These are phyloP conservation scores for Cyrtonyx montezumae DNA, from an alignment of 2,113 vertebrate genomes.

Conservation along the genomic window DNA sequence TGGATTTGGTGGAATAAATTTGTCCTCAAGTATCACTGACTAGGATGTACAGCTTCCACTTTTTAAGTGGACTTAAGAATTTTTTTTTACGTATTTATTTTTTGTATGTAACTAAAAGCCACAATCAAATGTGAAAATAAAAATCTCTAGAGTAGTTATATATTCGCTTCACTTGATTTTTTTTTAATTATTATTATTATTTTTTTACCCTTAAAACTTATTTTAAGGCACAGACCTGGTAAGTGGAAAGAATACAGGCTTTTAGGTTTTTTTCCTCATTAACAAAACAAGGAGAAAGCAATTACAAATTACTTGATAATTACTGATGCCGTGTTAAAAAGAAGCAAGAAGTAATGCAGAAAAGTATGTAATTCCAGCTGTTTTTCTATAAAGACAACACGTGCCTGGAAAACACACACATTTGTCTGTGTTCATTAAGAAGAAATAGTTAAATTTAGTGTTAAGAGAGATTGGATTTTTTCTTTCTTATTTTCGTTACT, in stretches of 20 bases:
- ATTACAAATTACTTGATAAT: accelerated
- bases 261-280: background rate
- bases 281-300: no score
- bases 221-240: background rate
- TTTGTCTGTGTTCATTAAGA: background rate
- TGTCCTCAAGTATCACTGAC: conserved; percentile 53
- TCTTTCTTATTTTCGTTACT: background rate
- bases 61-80: background rate
- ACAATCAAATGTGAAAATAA: background rate
- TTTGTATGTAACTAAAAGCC: background rate
- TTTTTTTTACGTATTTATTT: background rate
- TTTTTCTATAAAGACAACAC: background rate
- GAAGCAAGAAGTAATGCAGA: background rate
- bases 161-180: background rate
- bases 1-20: conserved; percentile 62
- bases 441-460: background rate
- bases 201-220: background rate
- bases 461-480: background rate
- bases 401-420: background rate
- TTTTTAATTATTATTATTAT: no score
- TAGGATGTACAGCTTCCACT: conserved; percentile 2
- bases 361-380: background rate
- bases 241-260: background rate
- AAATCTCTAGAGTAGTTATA: background rate
- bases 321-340: background rate